Base-by-base conservation (phyloP, 1,140 invertebrate species). In the Drosophila lacertosa region DNA sequence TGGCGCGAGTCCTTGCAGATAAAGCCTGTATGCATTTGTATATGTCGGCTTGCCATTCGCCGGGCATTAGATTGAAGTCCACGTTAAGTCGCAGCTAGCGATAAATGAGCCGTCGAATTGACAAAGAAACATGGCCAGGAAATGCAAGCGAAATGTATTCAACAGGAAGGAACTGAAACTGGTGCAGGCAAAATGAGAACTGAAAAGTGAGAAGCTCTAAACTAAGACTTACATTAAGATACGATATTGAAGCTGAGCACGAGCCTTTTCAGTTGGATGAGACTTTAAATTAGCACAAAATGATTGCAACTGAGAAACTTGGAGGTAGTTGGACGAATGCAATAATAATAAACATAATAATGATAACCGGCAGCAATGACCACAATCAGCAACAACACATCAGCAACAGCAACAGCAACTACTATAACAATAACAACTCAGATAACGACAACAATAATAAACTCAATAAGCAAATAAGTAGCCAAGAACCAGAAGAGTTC, bases 391-490 rank as follows among this genome's bases (percentile, higher is more conserved):
- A 45, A 26, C 35, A 67, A 15, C 32, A 54, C 42, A 50, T n/a
- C 11, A 37, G 18, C 24, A 50, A 32, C 35, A 40, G 24, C 35
- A 53, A 26, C 50, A 47, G 3, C 42, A 39, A 10, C 33, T 24
- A 47, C 29, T 24, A 24, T 18, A 13, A 29, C 15, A 50, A 50
- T 53, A 42, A 60, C 59, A 22, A 26, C 45, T 22, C 35, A 50
- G 74, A 81, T 74, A 82, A 74, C 63, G 67, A 79, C 63, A 54
- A 45, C 57, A 71, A 79, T 71, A 73, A 79, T 77, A 84, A 77
- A 80, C 73, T 86, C 72, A 86, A 84, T 84, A 80, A 84, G 72
- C 63, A 65, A 68, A 84, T 74, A 63, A 64, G 71, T 68, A 68
- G 68, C 63, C 33, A 1, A n/a, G 40, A 6, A 48, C 7, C 4